Evolutionary conservation across 2,888 invertebrate species (phyloP).

Genomic region (Cremastinae sp.): DNA sequence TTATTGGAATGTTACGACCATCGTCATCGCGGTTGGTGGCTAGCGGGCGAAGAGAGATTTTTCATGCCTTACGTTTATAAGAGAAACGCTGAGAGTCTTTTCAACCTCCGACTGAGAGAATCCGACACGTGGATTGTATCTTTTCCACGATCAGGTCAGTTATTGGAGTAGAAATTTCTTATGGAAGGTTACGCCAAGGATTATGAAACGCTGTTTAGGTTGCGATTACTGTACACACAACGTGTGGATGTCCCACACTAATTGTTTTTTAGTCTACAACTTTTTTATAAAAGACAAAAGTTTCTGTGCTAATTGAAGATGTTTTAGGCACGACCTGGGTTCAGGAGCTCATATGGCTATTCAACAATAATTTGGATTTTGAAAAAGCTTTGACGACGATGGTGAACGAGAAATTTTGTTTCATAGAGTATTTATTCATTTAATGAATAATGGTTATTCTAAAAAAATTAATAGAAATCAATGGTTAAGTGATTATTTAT

Average conservation of each 20-base stretch:
- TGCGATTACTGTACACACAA: no score
- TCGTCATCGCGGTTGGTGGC: constrained; percentile 14
- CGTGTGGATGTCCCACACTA: no score
- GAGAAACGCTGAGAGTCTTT: background rate
- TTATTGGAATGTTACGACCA: background rate
- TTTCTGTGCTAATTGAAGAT: no score
- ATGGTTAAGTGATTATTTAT: no score
- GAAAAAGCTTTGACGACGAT: constrained; percentile 81
- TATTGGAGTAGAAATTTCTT: no score
- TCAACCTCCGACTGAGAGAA: background rate
- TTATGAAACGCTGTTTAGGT: no score
- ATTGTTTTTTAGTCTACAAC: background rate
- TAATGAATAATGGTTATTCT: no score
- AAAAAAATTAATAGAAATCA: constrained; percentile 80
- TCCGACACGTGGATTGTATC: constrained; percentile 12
- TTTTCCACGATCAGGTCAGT: constrained; percentile 18
- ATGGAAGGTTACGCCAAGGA: no score
- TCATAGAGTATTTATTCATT: constrained; percentile 90
- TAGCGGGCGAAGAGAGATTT: constrained; percentile 5
- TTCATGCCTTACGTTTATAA: background rate
- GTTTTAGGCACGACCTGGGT: constrained; percentile 86
- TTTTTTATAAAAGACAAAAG: no score
- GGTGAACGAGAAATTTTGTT: constrained; percentile 85
- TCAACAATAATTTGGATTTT: constrained; percentile 83
- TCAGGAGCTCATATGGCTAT: constrained; percentile 88